A percentile compares a stretch with the other conserved stretches of the same genome.
Conservation (phyloP, 1,140 invertebrate species). For the Pygmarrhopalites habei region DNA sequence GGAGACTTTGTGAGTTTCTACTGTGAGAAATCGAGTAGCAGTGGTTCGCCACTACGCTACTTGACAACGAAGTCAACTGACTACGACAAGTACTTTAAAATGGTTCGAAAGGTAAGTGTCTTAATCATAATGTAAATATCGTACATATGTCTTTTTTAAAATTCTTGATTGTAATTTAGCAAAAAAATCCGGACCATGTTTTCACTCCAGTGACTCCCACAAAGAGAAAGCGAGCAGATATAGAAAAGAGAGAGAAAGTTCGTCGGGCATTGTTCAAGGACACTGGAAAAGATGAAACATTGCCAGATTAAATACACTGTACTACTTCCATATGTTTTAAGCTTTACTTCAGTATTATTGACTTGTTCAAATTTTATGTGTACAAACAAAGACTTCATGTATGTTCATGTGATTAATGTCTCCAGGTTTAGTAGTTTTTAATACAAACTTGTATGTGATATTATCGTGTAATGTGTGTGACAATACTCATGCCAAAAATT, state of each 20-base stretch:
- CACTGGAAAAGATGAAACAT: background rate
- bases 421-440: too few relatives aligned
- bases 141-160: background rate
- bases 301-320: too few relatives aligned
- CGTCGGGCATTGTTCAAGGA: background rate
- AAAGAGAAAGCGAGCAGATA: background rate
- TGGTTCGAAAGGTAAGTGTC: conserved; percentile 23
- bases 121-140: background rate
- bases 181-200: background rate
- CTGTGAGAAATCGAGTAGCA: conserved; percentile 15
- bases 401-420: too few relatives aligned
- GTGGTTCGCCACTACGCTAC: conserved; percentile 25
- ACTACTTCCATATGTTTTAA: too few relatives aligned
- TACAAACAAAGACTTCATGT: too few relatives aligned
- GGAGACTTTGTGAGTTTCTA: conserved; percentile 23
- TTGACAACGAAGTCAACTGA: conserved; percentile 26
- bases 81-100: conserved; percentile 34
- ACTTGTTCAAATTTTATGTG: too few relatives aligned
- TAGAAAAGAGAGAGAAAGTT: background rate
- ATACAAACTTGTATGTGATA: too few relatives aligned
- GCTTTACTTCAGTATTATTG: too few relatives aligned
- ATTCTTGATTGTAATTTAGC: background rate
- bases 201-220: background rate
- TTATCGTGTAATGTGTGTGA: too few relatives aligned
- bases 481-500: too few relatives aligned